A percentile compares a stretch with the other conserved stretches of the same genome.
phyloP scores from a whole-genome alignment of 2,113 vertebrate species.

The Pteruthius melanotis region DNA sequence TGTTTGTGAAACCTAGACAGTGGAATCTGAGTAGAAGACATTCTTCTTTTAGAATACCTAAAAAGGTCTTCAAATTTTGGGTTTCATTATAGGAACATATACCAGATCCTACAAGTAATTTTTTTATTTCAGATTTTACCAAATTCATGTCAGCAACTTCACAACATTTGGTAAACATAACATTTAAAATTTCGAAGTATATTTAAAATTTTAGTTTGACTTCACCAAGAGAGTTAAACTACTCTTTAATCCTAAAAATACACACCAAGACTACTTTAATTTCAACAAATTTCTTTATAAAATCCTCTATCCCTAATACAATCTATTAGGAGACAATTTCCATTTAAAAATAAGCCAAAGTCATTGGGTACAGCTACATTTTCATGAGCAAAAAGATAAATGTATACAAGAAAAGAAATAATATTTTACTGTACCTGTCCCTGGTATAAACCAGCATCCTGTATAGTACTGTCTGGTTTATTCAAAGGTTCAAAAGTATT shows the following conservation, averaged over 20 bases:
- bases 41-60: background rate
- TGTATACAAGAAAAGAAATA: background rate
- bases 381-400: background rate
- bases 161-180: background rate
- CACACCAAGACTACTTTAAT: background rate
- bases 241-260: background rate
- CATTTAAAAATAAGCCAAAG: background rate
- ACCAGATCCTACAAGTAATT: background rate
- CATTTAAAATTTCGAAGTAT: background rate
- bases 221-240: background rate
- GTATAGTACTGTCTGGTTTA: constrained; percentile 98
- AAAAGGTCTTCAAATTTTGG: background rate
- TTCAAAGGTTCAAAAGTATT: constrained; percentile 98
- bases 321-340: background rate
- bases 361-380: background rate
- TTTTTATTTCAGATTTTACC: background rate
- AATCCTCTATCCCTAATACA: background rate
- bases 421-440: constrained; percentile 85
- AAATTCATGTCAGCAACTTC: background rate
- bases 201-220: background rate
- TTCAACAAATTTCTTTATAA: background rate
- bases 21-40: background rate
- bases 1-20: background rate
- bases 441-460: constrained; percentile 97
- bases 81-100: background rate